These are phyloP conservation scores for Andricus quercusramuli DNA, from an alignment of 2,888 invertebrate species.

Conservation along the genomic window DNA sequence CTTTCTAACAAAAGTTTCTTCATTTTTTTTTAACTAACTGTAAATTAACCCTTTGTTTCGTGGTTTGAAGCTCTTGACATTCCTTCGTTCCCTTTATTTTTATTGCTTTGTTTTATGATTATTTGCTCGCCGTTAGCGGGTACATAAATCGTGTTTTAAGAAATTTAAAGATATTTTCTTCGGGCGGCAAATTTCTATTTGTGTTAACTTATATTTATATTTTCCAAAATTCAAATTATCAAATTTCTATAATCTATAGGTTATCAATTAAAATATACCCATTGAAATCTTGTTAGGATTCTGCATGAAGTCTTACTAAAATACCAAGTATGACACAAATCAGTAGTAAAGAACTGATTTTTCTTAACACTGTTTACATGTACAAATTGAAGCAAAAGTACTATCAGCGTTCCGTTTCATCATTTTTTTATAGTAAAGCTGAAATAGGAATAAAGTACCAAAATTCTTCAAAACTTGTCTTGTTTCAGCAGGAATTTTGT, in stretches of 20 bases:
- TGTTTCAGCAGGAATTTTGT: no score
- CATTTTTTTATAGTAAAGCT: no score
- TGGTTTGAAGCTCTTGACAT: background rate
- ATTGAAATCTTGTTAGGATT: no score
- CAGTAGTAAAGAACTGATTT: no score
- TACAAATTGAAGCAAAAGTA: no score
- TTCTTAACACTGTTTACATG: no score
- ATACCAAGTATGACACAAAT: no score
- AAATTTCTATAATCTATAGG: background rate
- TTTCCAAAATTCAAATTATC: background rate
- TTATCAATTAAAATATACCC: background rate
- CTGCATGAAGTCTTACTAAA: no score
- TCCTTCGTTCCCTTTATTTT: constrained; percentile 10
- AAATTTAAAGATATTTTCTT: background rate
- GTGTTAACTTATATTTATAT: background rate
- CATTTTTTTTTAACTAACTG: constrained; percentile 1
- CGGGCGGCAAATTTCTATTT: background rate
- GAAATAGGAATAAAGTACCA: no score
- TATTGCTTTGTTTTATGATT: constrained; percentile 11
- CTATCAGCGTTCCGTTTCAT: no score
- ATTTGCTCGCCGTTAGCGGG: background rate
- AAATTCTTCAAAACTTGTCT: no score
- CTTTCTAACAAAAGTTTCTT: constrained; percentile 15
- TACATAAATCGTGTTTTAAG: background rate
- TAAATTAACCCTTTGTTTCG: constrained; percentile 32